These are phyloP conservation scores for Seira musarum DNA, from an alignment of 2,888 invertebrate species.

Conservation along the genomic window DNA sequence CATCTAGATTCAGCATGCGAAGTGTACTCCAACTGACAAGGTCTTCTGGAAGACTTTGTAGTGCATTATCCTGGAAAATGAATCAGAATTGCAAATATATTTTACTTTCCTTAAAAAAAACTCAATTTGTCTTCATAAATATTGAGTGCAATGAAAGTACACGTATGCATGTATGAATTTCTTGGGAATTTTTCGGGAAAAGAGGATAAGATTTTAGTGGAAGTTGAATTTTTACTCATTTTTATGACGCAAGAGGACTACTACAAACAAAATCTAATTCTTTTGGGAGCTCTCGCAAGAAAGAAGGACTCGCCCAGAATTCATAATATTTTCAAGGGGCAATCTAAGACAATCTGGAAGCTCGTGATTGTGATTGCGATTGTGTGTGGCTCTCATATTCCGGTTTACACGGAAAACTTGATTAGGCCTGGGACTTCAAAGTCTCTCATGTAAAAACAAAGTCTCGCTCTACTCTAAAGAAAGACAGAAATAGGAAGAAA, in stretches of 20 bases:
- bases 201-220: neutral
- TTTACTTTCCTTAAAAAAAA: neutral
- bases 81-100: neutral
- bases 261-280: neutral
- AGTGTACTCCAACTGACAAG: slow-evolving; percentile 86
- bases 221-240: neutral
- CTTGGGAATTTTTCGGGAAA: no score
- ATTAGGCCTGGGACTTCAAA: slow-evolving; percentile 22
- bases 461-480: neutral
- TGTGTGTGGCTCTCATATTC: slow-evolving; percentile 6
- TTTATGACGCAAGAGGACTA: neutral
- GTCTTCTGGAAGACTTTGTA: slow-evolving; percentile 83
- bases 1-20: slow-evolving; percentile 83
- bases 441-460: slow-evolving; percentile 7
- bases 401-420: slow-evolving; percentile 18
- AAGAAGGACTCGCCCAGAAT: neutral
- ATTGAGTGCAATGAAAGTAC: no score
- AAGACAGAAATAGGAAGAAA: neutral
- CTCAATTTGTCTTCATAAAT: neutral
- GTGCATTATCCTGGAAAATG: slow-evolving; percentile 79
- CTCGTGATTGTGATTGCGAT: slow-evolving; percentile 3
- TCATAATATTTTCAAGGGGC: slow-evolving; percentile 12
- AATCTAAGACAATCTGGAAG: neutral
- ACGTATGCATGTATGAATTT: no score
- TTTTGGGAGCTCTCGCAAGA: neutral